Conservation (phyloP, 2,797 vertebrate species). For the Adelosebastes latens region DNA sequence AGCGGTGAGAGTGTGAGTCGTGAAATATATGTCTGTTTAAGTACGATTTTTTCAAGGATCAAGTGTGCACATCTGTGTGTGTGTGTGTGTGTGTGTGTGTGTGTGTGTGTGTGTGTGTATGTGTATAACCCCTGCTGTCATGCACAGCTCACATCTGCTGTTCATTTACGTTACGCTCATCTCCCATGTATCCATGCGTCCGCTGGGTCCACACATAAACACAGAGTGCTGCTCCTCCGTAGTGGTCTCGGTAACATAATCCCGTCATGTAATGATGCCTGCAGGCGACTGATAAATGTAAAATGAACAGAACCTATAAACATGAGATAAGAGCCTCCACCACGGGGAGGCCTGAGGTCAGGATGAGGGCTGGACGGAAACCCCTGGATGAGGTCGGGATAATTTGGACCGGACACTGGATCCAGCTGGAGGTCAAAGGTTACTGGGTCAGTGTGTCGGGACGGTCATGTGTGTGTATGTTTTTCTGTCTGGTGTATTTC, state of each 20-base stretch:
- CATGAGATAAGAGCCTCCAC: constrained; percentile 40
- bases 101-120: constrained; percentile 6
- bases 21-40: constrained; percentile 31
- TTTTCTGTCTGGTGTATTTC: constrained; percentile 17
- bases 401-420: constrained; percentile 43
- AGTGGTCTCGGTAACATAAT: constrained; percentile 43
- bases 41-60: neutral
- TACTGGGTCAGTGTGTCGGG: constrained; percentile 56
- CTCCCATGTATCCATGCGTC: constrained; percentile 31
- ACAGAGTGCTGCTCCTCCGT: constrained; percentile 6
- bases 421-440: constrained; percentile 61
- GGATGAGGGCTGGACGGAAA: neutral
- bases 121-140: constrained; percentile 20
- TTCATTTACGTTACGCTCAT: constrained; percentile 49
- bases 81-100: constrained; percentile 5
- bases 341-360: constrained; percentile 3
- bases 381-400: constrained; percentile 34
- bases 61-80: constrained; percentile 1
- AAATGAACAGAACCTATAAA: constrained; percentile 42
- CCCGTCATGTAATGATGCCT: constrained; percentile 48
- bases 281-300: constrained; percentile 46
- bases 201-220: constrained; percentile 17
- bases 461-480: neutral
- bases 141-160: constrained; percentile 60
- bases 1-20: constrained; percentile 4